phyloP scores from a whole-genome alignment of 2,797 vertebrate species.

The Oreortyx pictus region DNA sequence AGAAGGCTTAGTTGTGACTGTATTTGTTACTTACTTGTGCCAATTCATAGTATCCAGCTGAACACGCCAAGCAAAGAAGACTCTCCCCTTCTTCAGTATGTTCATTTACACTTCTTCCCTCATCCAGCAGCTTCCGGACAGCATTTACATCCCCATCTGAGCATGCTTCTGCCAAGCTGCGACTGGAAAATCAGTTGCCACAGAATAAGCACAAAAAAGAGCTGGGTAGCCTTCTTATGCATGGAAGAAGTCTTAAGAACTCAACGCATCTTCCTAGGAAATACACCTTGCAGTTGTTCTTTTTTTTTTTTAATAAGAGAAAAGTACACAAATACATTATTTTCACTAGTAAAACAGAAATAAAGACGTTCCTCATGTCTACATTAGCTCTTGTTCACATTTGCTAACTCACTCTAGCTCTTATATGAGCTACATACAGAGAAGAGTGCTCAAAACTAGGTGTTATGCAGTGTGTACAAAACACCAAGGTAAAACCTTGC shows the following conservation, averaged over 20 bases:
- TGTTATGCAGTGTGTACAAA: neutral
- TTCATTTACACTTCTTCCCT: slow-evolving; percentile 98
- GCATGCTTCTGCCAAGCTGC: slow-evolving; percentile 99
- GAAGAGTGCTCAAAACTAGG: neutral
- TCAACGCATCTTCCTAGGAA: neutral
- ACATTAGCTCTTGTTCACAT: neutral
- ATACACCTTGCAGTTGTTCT: neutral
- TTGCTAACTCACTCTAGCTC: neutral
- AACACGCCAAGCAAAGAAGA: slow-evolving; percentile 96
- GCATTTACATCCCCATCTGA: slow-evolving; percentile 99
- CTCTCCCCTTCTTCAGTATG: slow-evolving; percentile 99
- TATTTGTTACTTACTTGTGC: slow-evolving; percentile 88
- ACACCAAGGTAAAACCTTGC: neutral
- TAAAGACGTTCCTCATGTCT: neutral
- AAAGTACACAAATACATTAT: neutral
- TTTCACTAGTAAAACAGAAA: neutral
- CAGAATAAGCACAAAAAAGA: slow-evolving; percentile 64
- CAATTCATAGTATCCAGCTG: slow-evolving; percentile 98
- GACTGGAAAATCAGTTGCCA: slow-evolving; percentile 85
- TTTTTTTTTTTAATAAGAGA: neutral
- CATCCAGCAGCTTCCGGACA: slow-evolving; percentile 96
- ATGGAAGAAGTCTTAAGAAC: neutral
- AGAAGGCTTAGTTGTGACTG: neutral
- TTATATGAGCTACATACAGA: neutral
- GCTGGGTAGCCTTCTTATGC: neutral